These are phyloP conservation scores for Hiodon tergisus DNA, from an alignment of 2,113 vertebrate species.

Conservation along the genomic window DNA sequence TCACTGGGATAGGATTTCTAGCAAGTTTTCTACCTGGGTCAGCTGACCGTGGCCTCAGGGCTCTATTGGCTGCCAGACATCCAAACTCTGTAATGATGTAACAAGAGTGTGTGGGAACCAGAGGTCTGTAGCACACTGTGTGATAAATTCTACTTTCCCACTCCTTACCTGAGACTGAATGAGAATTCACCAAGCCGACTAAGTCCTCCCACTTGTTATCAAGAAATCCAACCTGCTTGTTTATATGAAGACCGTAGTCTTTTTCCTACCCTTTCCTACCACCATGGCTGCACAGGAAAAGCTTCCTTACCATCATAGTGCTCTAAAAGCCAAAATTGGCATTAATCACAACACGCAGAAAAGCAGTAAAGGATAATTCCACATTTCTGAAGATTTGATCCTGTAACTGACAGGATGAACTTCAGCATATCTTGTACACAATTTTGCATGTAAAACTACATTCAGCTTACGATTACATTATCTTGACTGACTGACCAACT, in stretches of 20 bases:
- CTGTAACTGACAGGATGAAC: no score
- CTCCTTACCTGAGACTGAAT: conserved; percentile 67
- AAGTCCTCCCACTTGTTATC: conserved; percentile 80
- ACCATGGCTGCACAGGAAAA: conserved; percentile 12
- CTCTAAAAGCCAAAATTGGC: not conserved
- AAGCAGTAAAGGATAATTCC: no score
- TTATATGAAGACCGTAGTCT: conserved; percentile 34
- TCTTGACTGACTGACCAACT: no score
- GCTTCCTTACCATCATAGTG: not conserved
- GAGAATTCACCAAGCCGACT: conserved; percentile 79
- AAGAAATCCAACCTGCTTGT: conserved; percentile 78
- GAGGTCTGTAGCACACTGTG: conserved; percentile 59
- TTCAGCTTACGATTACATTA: no score
- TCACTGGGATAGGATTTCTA: conserved; percentile 85
- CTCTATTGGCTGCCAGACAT: conserved; percentile 79
- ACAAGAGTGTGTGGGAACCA: conserved; percentile 99
- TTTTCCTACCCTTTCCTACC: conserved; percentile 18
- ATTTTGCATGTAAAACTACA: no score
- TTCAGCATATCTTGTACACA: no score
- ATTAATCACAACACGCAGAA: not conserved
- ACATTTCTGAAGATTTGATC: no score
- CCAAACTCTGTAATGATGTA: conserved; percentile 96
- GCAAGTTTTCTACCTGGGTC: conserved; percentile 82
- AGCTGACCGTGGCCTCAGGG: conserved; percentile 70
- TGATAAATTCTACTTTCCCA: conserved; percentile 94